A percentile compares a stretch with the other conserved stretches of the same genome.
Evolutionary conservation across 1,140 invertebrate species (phyloP).

Genomic region (Hylyphantes graminicola): DNA sequence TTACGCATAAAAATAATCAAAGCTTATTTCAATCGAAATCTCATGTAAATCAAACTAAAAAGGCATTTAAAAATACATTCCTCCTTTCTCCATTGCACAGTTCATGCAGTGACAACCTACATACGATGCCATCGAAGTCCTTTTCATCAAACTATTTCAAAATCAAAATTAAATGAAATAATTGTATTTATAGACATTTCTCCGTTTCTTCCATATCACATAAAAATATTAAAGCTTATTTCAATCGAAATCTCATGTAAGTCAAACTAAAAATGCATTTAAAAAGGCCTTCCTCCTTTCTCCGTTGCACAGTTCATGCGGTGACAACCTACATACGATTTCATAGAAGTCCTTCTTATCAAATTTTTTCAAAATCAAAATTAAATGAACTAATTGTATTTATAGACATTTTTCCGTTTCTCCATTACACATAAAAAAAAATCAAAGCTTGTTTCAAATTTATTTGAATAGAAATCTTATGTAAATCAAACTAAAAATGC

Average conservation of each 20-base stretch:
- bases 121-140: too few relatives aligned
- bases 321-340: too few relatives aligned
- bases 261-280: background rate
- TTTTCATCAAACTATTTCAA: too few relatives aligned
- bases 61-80: background rate
- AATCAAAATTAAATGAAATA: too few relatives aligned
- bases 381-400: too few relatives aligned
- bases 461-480: background rate
- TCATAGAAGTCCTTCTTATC: too few relatives aligned
- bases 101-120: background rate
- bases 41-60: background rate
- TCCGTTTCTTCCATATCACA: too few relatives aligned
- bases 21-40: background rate
- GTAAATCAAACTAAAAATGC: background rate
- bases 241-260: background rate
- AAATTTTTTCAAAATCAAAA: too few relatives aligned
- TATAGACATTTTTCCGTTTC: too few relatives aligned
- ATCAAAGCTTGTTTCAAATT: background rate
- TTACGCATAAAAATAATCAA: background rate
- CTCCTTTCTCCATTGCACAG: too few relatives aligned
- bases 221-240: background rate
- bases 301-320: background rate
- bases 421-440: too few relatives aligned
- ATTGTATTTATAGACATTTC: too few relatives aligned
- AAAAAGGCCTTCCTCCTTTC: background rate